Percentiles rank a stretch among this genome's conserved stretches.
Conservation (phyloP, 1,140 invertebrate genomes). For the Artemia franciscana region DNA sequence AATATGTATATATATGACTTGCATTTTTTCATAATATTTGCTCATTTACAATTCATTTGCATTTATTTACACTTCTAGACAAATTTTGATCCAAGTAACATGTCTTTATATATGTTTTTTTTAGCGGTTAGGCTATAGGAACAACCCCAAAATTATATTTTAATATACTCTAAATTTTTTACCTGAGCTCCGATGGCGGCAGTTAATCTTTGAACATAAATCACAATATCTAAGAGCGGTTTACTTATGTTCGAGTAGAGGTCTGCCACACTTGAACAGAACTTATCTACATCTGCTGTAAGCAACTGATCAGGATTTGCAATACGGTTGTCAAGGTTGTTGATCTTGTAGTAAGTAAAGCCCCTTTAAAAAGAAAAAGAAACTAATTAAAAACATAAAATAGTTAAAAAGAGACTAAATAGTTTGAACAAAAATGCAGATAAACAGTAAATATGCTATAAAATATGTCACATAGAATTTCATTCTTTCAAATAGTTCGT, state of each 20-base stretch:
- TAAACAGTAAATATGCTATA: too few species aligned
- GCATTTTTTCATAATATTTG: too few species aligned
- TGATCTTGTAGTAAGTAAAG: constrained; percentile 93
- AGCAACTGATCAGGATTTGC: constrained; percentile 87
- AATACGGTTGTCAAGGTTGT: constrained; percentile 78
- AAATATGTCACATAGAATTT: too few species aligned
- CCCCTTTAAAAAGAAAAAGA: constrained; percentile 32
- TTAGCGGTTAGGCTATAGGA: too few species aligned
- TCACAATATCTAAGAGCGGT: constrained; percentile 74
- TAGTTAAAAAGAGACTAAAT: too few species aligned
- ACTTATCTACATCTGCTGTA: constrained; percentile 90
- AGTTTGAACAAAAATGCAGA: too few species aligned
- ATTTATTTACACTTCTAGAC: neutral
- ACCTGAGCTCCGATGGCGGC: constrained; percentile 52
- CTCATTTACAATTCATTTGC: neutral
- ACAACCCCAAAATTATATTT: too few species aligned
- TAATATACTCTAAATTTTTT: constrained; percentile 18
- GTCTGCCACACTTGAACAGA: constrained; percentile 81
- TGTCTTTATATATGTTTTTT: constrained; percentile 4
- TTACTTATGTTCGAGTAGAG: constrained; percentile 95
- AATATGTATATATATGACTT: too few species aligned
- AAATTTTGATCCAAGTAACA: neutral
- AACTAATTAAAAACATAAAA: constrained; percentile 1
- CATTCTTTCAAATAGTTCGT: too few species aligned
- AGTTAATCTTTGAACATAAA: constrained; percentile 77